Percentiles rank a stretch among this genome's conserved stretches.
These are phyloP conservation scores for Leptocoma aspasia DNA, from an alignment of 2,113 vertebrate genomes.

Conservation along the genomic window DNA sequence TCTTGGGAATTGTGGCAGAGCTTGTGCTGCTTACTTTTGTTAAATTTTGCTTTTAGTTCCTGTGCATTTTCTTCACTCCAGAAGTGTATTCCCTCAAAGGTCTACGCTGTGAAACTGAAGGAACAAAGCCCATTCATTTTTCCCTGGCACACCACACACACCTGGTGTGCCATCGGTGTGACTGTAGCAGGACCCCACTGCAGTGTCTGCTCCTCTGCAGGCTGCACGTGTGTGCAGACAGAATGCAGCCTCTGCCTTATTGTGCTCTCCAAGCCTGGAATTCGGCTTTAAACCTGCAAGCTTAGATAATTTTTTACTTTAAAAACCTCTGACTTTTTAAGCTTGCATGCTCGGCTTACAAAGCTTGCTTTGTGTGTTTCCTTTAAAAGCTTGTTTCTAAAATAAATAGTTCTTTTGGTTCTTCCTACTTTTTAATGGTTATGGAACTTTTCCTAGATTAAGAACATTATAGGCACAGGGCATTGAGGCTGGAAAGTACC, in stretches of 20 bases:
- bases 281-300: background rate
- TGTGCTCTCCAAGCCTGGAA: background rate
- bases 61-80: background rate
- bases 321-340: background rate
- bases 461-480: background rate
- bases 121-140: background rate
- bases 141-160: background rate
- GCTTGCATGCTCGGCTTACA: background rate
- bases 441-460: background rate
- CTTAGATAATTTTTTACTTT: background rate
- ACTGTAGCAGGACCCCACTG: background rate
- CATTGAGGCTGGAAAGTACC: background rate
- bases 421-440: background rate
- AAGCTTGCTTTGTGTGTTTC: background rate
- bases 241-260: background rate
- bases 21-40: background rate
- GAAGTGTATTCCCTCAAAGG: background rate
- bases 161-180: background rate
- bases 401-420: background rate
- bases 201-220: background rate
- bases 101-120: background rate
- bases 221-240: accelerated
- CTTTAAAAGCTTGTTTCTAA: background rate
- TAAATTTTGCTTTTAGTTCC: background rate
- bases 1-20: background rate